A percentile compares a stretch with the other conserved stretches of the same genome.
phyloP scores from a whole-genome alignment of 2,797 vertebrate species.

The Myotis vivesi region DNA sequence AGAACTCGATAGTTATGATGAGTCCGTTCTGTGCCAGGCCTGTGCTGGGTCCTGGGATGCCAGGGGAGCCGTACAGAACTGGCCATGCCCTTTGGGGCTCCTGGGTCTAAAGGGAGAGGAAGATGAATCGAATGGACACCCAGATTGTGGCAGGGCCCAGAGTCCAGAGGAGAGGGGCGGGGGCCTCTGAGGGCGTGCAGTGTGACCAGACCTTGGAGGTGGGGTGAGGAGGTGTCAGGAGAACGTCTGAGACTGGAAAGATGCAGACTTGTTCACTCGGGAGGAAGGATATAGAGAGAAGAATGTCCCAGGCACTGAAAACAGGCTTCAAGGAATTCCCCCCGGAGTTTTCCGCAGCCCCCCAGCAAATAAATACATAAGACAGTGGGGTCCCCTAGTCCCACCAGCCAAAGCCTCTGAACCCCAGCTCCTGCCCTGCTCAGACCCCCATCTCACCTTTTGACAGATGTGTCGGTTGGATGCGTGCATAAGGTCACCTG shows the following conservation, averaged over 20 bases:
- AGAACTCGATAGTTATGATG: rapidly evolving
- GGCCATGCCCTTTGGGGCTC: neutral
- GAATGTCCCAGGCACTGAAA: neutral
- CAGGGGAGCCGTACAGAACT: neutral
- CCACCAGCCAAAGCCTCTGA: neutral
- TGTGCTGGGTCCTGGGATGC: too few relatives aligned
- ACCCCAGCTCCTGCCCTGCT: neutral
- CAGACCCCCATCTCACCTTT: too few relatives aligned
- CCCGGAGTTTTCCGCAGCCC: neutral
- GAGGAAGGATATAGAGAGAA: neutral
- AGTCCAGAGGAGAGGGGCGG: neutral
- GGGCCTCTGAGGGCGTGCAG: rapidly evolving
- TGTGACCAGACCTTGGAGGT: neutral
- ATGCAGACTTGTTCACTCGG: too few relatives aligned
- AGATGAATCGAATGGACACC: neutral
- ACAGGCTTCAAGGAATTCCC: neutral
- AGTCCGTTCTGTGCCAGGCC: neutral
- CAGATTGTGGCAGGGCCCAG: neutral
- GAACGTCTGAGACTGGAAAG: neutral
- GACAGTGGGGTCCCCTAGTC: neutral
- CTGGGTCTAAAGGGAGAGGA: neutral
- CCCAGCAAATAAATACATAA: too few relatives aligned
- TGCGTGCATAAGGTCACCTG: neutral
- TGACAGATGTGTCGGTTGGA: too few relatives aligned
- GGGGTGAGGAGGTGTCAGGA: neutral